Percentiles rank a stretch among this genome's conserved stretches.
Evolutionary conservation across 1,140 invertebrate genomes (phyloP).

Genomic region (Caenorhabditis latens): DNA sequence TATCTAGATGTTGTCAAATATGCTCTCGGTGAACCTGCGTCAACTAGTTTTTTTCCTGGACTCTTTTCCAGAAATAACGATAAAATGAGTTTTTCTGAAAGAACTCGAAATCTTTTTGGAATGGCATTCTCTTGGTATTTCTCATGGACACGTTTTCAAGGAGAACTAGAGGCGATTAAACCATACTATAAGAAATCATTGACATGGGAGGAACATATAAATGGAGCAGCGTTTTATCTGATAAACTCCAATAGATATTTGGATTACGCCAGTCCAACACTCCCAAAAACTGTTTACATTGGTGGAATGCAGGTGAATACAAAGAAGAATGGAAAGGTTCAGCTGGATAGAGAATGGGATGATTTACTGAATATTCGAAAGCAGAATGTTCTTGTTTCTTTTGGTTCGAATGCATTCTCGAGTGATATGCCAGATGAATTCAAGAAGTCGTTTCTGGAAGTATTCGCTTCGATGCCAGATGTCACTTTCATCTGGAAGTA

Average conservation of each 20-base stretch:
- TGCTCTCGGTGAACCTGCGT: slow-evolving; percentile 35
- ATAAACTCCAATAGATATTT: slow-evolving; percentile 53
- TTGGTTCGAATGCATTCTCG: slow-evolving; percentile 64
- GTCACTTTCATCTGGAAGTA: slow-evolving; percentile 69
- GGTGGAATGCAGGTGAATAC: slow-evolving; percentile 64
- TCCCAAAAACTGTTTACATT: slow-evolving; percentile 43
- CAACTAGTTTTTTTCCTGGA: slow-evolving; percentile 27
- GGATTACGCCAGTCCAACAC: slow-evolving; percentile 30
- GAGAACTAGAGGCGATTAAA: slow-evolving; percentile 21
- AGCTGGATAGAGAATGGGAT: slow-evolving; percentile 57
- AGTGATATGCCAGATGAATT: slow-evolving; percentile 63
- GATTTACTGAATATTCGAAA: slow-evolving; percentile 52
- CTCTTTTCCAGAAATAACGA: not conserved
- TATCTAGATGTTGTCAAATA: slow-evolving; percentile 24
- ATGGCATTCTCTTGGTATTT: not conserved
- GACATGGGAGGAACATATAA: not conserved
- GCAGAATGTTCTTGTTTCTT: slow-evolving; percentile 63
- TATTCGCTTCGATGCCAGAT: slow-evolving; percentile 52
- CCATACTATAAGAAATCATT: not conserved
- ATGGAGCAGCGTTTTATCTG: slow-evolving; percentile 1
- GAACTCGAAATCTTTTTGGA: not conserved
- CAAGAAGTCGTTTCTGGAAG: slow-evolving; percentile 52
- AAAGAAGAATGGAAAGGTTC: not conserved
- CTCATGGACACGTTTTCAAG: slow-evolving; percentile 13
- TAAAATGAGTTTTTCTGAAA: slow-evolving; percentile 14